Conservation (phyloP, 2,113 vertebrate genomes). For the Salvelinus sp. region DNA sequence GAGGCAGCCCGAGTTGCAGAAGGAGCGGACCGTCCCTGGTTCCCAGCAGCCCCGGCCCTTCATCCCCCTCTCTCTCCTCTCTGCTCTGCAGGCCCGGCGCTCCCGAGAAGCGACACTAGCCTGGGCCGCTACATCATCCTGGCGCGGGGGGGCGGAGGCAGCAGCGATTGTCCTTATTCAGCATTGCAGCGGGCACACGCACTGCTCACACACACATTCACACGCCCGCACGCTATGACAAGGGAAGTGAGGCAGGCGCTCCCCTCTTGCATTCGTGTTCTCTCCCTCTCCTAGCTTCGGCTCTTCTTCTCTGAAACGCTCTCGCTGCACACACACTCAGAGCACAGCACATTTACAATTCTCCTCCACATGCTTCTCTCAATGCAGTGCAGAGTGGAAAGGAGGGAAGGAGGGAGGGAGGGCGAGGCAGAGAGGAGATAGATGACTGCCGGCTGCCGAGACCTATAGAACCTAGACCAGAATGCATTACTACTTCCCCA, state of each 20-base stretch:
- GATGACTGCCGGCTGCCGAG: conserved; percentile 50
- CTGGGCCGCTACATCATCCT: conserved; percentile 69
- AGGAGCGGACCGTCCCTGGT: conserved; percentile 81
- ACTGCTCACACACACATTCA: conserved; percentile 32
- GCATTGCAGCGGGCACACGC: conserved; percentile 54
- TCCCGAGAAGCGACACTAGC: conserved; percentile 52
- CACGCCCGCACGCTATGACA: conserved; percentile 1
- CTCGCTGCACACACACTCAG: conserved; percentile 16
- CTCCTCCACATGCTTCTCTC: conserved; percentile 72
- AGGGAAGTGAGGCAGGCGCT: conserved; percentile 3
- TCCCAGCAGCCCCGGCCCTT: conserved; percentile 96
- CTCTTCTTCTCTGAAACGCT: conserved; percentile 12
- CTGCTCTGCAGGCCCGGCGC: conserved; percentile 63
- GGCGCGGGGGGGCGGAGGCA: conserved; percentile 41
- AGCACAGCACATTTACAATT: conserved; percentile 54
- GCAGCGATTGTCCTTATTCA: conserved; percentile 60
- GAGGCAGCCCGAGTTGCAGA: conserved; percentile 93
- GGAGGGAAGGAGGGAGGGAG: conserved; percentile 25
- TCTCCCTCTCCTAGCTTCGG: not conserved
- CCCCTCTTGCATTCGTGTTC: not conserved
- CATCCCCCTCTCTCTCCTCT: conserved; percentile 76
- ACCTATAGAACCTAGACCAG: conserved; percentile 66
- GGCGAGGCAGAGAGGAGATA: conserved; percentile 51
- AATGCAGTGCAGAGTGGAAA: conserved; percentile 60
- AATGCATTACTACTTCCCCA: conserved; percentile 74